Evolutionary conservation across 1,140 invertebrate species (phyloP), one percentile per base, ranked within the genome.

Genomic region (Dysdera silvatica): DNA sequence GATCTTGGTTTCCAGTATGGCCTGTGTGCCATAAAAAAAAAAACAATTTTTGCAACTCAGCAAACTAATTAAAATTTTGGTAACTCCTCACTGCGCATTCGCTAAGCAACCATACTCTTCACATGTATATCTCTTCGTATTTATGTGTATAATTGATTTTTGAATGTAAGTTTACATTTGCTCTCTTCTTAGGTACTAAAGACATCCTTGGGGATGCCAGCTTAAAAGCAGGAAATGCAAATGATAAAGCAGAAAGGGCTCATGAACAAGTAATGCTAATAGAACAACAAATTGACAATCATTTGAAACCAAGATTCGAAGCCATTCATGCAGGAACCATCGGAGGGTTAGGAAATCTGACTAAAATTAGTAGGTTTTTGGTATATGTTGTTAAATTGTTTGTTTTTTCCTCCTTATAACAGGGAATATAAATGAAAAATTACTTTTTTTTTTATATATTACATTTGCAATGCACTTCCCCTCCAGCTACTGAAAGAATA

Each of bases 261-360:
- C 48, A 63, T 24, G n/a, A 12, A 10, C 55, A 23, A 56, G 61
- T 33, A 23, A 43, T 49, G 26, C 18, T 10, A 14, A 23, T 56
- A 20, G 14, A 55, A 12, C 31, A 55, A 18, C 28, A 47, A 40
- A 55, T 63, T n/a, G 53, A 63, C 10, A 47, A 63, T 49, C 52
- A 63, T 23, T 20, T 63, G 0, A 29, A 37, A 5, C 61, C 61
- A n/a, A 63, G 56, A 52, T 59, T 75, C 3, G 71, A 74, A 28
- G 67, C 69, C 18, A 65, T 78, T 16, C 64, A 68, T 12, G 67
- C 66, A 7, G 75, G 69, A 12, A 69, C 70, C 12, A 55, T 58
- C 6, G 61, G 66, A 7, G 73, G 73, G 26, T 56, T 63, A 29
- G 61, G 56, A 26, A 63, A 74, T 40, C 49, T 72, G 10, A 72